Evolutionary conservation across 2,113 vertebrate genomes (phyloP), one percentile per base, ranked within the genome.

Genomic region (Equus quagga): DNA sequence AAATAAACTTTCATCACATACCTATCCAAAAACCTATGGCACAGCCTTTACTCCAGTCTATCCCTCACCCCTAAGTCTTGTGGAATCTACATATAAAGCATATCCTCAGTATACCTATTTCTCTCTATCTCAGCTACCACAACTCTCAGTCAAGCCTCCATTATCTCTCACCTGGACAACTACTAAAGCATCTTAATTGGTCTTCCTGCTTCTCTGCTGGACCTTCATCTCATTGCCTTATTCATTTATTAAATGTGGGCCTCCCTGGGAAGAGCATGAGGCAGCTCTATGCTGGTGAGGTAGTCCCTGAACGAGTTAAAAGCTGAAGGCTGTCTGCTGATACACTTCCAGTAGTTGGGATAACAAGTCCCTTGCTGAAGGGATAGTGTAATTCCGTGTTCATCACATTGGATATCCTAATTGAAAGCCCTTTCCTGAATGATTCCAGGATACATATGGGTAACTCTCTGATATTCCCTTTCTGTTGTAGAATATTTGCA

Each of bases 381-480:
- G 24, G 60, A 82, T 10, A 83, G 31, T 49, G 3, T 24, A 89
- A 69, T 44, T 96, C 9, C 13, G n/a, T 89, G 23, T 81, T 88
- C n/a, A 86, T 89, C 51, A 89, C 10, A 81, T 81, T 44, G 6
- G 7, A 65, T 51, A 86, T 58, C 2, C 33, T 87, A 65, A 82
- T 51, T 64, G 60, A 95, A 91, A 96, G 15, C 17, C 3, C 28
- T 93, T 93, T 70, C 31, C 0, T 36, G 8, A n/a, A 12, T 86
- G 67, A 6, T 76, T 92, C 54, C 21, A 70, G 49, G 26, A 92
- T 64, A 86, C 72, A 96, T 88, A 76, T 76, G 36, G 15, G 4
- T 79, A 96, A 94, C 3, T 41, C 58, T 72, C 33, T 96, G 51
- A 91, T 89, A 80, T 85, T 58, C 21, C 13, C 24, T 85, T 76